Percentiles rank a stretch among this genome's conserved stretches.
Conservation (phyloP, 2,888 invertebrate species). For the Lasius fuliginosus region DNA sequence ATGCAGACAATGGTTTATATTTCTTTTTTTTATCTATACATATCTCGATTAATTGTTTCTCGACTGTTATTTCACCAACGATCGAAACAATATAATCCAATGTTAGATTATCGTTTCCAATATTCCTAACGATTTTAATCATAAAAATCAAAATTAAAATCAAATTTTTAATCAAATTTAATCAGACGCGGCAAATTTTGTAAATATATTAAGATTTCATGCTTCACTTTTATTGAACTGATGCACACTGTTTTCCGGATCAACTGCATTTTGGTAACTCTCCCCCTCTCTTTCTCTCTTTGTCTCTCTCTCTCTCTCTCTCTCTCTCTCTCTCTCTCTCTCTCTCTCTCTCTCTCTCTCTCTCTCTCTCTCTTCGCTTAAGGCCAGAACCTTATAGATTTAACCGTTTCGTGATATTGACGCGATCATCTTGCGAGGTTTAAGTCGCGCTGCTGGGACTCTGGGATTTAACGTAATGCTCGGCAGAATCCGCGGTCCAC, state of each 20-base stretch:
- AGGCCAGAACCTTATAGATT: neutral
- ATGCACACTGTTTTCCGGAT: neutral
- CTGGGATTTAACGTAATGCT: neutral
- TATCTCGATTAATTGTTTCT: neutral
- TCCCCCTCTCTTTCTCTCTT: too few species aligned
- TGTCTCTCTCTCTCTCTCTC: neutral
- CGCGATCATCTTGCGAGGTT: neutral
- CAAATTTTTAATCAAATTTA: too few species aligned
- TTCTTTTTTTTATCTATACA: neutral
- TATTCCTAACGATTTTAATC: neutral
- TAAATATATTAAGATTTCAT: neutral
- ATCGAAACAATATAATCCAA: neutral
- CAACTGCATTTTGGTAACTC: neutral
- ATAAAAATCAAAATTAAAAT: neutral
- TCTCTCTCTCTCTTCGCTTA: neutral
- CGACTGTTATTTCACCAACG: neutral
- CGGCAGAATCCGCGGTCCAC: constrained; percentile 17
- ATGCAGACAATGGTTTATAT: neutral
- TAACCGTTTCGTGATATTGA: neutral
- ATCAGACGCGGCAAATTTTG: neutral
- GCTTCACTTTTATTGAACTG: neutral
- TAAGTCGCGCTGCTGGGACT: neutral
- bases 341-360: neutral
- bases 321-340: neutral
- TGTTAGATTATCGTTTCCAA: neutral